Evolutionary conservation across 2,888 invertebrate genomes (phyloP).

Genomic region (Sinhomidia bicolor): DNA sequence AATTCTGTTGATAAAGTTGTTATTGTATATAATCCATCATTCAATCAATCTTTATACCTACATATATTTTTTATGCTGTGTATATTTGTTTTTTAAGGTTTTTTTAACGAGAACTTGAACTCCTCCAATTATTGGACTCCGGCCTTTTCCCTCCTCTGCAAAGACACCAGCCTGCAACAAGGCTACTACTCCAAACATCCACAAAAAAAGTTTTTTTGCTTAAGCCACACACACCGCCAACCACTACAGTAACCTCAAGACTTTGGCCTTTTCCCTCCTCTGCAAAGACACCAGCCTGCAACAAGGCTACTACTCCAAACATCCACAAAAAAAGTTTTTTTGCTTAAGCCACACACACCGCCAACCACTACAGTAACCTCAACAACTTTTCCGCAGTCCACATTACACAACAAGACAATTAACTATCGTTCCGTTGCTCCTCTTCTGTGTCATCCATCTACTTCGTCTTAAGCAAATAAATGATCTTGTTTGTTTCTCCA

Average conservation of each 20-base stretch:
- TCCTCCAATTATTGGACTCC: no score
- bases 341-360: not conserved
- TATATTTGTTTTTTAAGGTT: not conserved
- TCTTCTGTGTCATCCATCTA: slow-evolving; percentile 50
- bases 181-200: no score
- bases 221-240: not conserved
- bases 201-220: not conserved
- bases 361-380: slow-evolving; percentile 31
- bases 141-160: no score
- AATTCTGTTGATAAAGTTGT: slow-evolving; percentile 10
- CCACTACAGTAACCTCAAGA: slow-evolving; percentile 31
- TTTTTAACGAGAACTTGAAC: not conserved
- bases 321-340: not conserved
- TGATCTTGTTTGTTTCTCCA: slow-evolving; percentile 43
- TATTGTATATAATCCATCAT: not conserved
- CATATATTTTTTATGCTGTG: slow-evolving; percentile 10
- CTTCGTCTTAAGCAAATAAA: slow-evolving; percentile 54
- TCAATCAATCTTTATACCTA: slow-evolving; percentile 17
- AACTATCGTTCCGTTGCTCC: not conserved
- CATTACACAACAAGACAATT: slow-evolving; percentile 50
- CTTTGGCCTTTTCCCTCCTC: no score
- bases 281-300: no score
- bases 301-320: no score
- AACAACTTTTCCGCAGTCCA: not conserved
- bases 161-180: no score